A percentile compares a stretch with the other conserved stretches of the same genome.
Evolutionary conservation across 2,797 vertebrate genomes (phyloP).

Genomic region (Cossypha caffra): DNA sequence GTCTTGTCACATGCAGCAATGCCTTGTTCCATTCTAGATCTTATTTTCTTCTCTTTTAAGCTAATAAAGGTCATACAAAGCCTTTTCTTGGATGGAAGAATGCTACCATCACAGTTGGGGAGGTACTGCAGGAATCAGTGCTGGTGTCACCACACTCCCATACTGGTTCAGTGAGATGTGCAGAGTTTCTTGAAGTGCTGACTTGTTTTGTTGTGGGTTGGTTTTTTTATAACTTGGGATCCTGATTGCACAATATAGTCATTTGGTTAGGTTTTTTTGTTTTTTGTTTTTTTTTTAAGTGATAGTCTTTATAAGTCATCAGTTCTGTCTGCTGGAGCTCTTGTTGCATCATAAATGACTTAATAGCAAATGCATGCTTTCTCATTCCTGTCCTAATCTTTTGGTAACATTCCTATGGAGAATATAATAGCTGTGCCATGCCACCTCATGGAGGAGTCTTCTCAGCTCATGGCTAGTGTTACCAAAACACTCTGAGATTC

Average conservation of each 20-base stretch:
- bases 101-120: not conserved
- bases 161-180: accelerated
- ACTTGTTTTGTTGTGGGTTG: not conserved
- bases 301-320: not conserved
- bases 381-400: not conserved
- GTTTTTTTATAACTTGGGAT: not conserved
- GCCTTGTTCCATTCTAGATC: not conserved
- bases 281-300: not conserved
- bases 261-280: no score
- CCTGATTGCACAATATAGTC: not conserved
- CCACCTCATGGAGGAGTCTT: not conserved
- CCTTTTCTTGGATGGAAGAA: not conserved
- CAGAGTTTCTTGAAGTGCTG: not conserved
- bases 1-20: not conserved
- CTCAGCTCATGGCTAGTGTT: not conserved
- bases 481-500: not conserved
- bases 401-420: not conserved
- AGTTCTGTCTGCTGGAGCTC: not conserved
- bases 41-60: not conserved
- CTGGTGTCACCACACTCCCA: not conserved
- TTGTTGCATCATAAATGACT: not conserved
- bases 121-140: not conserved
- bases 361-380: not conserved
- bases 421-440: not conserved
- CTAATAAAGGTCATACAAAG: not conserved